Base-by-base conservation (phyloP, 2,888 invertebrate genomes). In the Dascillus cervinus region DNA sequence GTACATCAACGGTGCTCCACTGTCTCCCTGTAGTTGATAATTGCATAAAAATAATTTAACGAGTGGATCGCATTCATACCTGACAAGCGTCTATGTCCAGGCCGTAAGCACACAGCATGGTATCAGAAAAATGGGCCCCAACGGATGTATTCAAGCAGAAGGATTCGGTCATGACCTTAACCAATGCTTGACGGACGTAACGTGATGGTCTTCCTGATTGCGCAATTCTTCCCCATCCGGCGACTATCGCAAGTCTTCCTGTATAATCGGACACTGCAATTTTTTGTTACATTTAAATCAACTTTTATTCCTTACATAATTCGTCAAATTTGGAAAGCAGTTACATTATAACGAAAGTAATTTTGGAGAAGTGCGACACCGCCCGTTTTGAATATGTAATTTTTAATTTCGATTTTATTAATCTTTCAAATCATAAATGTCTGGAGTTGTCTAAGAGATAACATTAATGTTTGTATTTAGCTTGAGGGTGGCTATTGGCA, bases 1-100 rank as follows among this genome's bases (percentile, higher is more conserved):
- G 3, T 67, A 67, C 13, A 76, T 41, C 21, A 79, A 54, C 2
- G 79, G 77, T 1, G 79, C 78, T 10, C 79, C 79, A 49, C 79
- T 79, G 50, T 79, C 79, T 9, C 79, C 79, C 78, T 79, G 58
- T 13, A 63, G n/a, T 30, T 14, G 17, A n/a, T 26, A 29, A 40
- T 44, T 56, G n/a, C n/a, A n/a, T 19, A 19, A 6, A n/a, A n/a
- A n/a, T n/a, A n/a, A n/a, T n/a, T n/a, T n/a, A n/a, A n/a, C n/a
- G n/a, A n/a, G n/a, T n/a, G n/a, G n/a, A n/a, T n/a, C n/a, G n/a
- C n/a, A n/a, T n/a, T n/a, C n/a, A n/a, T n/a, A 75, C 75, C 67
- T 75, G 74, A 46, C 75, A 76, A 1, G 75, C 71, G 45, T 75
- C 75, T 27, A 63, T 70, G 44, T 69, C 66, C 42, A 69, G 66